These are phyloP conservation scores for Intellagama lesueurii DNA, from an alignment of 2,797 vertebrate species.

Conservation along the genomic window DNA sequence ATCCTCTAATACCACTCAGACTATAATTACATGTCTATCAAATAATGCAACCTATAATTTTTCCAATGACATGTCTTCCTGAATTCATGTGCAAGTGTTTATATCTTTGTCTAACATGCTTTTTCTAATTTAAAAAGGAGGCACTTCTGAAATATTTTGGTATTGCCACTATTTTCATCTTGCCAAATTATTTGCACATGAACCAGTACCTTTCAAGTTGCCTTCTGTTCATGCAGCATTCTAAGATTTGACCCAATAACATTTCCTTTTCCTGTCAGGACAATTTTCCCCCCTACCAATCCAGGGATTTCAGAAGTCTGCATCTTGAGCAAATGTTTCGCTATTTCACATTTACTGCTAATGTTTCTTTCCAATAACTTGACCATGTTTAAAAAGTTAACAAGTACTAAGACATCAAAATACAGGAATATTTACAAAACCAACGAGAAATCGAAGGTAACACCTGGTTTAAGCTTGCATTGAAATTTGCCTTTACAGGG, in stretches of 20 bases:
- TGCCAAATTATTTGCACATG: slow-evolving; percentile 61
- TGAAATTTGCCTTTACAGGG: slow-evolving; percentile 69
- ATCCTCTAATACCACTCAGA: slow-evolving; percentile 67
- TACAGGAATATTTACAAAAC: slow-evolving; percentile 62
- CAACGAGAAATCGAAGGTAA: slow-evolving; percentile 69
- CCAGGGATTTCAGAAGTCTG: slow-evolving; percentile 57
- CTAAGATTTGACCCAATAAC: slow-evolving; percentile 62
- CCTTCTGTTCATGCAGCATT: slow-evolving; percentile 61
- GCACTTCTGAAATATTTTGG: slow-evolving; percentile 73
- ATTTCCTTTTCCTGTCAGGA: slow-evolving; percentile 45
- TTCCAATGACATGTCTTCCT: slow-evolving; percentile 61
- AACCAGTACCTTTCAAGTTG: slow-evolving; percentile 62
- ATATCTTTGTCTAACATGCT: slow-evolving; percentile 60
- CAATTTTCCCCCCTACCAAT: slow-evolving; percentile 38
- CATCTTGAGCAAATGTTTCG: slow-evolving; percentile 56
- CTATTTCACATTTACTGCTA: slow-evolving; percentile 61
- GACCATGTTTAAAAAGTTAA: slow-evolving; percentile 55
- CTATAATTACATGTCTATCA: slow-evolving; percentile 61
- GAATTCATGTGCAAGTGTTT: slow-evolving; percentile 65
- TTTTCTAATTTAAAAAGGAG: slow-evolving; percentile 67
- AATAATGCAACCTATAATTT: slow-evolving; percentile 56
- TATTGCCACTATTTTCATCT: slow-evolving; percentile 66
- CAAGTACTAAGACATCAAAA: slow-evolving; percentile 57
- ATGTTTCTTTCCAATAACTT: slow-evolving; percentile 46
- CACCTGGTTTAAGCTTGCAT: slow-evolving; percentile 70